These are phyloP conservation scores for Phylloscopus trochiloides DNA, from an alignment of 2,113 vertebrate species.

Conservation along the genomic window DNA sequence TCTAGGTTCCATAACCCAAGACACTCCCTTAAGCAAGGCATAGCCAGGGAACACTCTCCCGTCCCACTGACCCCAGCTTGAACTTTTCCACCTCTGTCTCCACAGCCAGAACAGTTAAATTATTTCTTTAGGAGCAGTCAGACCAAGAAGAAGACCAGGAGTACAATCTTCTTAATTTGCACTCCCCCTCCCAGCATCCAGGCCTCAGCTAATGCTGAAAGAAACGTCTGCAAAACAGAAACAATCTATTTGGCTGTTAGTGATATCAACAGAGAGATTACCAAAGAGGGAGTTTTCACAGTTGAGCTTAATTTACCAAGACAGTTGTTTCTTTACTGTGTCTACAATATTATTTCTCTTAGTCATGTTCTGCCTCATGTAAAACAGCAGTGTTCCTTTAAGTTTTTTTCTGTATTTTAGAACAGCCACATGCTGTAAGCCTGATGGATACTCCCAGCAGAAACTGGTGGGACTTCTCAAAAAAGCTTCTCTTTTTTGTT, in stretches of 20 bases:
- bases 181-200: background rate
- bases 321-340: background rate
- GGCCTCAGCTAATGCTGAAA: background rate
- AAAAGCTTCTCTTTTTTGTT: background rate
- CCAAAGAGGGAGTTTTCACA: background rate
- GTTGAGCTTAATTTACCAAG: background rate
- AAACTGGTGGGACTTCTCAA: background rate
- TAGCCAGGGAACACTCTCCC: background rate
- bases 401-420: background rate
- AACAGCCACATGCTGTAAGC: fast-evolving
- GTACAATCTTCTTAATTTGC: background rate
- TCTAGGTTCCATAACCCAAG: too few relatives aligned
- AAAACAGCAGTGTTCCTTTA: background rate
- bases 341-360: background rate
- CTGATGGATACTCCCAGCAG: background rate
- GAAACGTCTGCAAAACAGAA: background rate
- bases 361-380: background rate
- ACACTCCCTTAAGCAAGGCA: background rate
- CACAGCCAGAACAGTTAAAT: background rate
- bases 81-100: background rate
- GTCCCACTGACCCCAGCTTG: background rate
- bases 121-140: background rate
- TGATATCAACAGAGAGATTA: background rate
- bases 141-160: background rate
- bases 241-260: background rate